Conservation (phyloP, 2,797 vertebrate genomes). For the Limosa lapponica region DNA sequence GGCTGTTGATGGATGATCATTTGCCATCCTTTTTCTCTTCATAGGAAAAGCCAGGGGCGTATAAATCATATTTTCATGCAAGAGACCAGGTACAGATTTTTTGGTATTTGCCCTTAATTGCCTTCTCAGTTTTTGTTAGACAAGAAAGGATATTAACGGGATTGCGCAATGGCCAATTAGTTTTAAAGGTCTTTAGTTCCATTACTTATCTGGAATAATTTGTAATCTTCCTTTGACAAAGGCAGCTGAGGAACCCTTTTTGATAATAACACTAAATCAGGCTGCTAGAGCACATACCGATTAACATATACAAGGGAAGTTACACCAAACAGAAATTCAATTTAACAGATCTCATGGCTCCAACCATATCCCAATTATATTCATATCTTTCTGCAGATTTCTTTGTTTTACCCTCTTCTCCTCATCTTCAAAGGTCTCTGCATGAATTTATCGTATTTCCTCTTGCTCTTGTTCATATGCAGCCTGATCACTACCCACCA, state of each 20-base stretch:
- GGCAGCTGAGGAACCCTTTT: slow-evolving; percentile 24
- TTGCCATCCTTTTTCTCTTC: neutral
- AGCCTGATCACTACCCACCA: neutral
- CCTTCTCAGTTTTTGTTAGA: slow-evolving; percentile 39
- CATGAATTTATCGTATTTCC: neutral
- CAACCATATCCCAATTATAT: slow-evolving; percentile 20
- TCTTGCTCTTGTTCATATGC: neutral
- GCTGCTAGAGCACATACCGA: slow-evolving; percentile 15
- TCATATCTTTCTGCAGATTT: neutral
- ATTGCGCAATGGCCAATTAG: slow-evolving; percentile 55
- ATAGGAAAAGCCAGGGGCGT: neutral
- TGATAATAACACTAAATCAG: slow-evolving; percentile 56
- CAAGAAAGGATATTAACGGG: slow-evolving; percentile 47
- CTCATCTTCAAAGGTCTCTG: slow-evolving; percentile 13
- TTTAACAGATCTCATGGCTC: slow-evolving; percentile 44
- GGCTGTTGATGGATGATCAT: neutral
- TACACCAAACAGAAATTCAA: slow-evolving; percentile 65
- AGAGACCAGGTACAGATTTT: slow-evolving; percentile 11
- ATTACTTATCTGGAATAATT: slow-evolving; percentile 69
- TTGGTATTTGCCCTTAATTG: slow-evolving; percentile 59
- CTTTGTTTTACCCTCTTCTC: slow-evolving; percentile 18
- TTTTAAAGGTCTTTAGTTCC: slow-evolving; percentile 64
- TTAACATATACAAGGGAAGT: slow-evolving; percentile 63
- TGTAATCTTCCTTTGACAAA: slow-evolving; percentile 65
- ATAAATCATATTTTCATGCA: neutral